A percentile compares a stretch with the other conserved stretches of the same genome.
Conservation (phyloP, 2,113 vertebrate genomes). For the Loxodonta africana region DNA sequence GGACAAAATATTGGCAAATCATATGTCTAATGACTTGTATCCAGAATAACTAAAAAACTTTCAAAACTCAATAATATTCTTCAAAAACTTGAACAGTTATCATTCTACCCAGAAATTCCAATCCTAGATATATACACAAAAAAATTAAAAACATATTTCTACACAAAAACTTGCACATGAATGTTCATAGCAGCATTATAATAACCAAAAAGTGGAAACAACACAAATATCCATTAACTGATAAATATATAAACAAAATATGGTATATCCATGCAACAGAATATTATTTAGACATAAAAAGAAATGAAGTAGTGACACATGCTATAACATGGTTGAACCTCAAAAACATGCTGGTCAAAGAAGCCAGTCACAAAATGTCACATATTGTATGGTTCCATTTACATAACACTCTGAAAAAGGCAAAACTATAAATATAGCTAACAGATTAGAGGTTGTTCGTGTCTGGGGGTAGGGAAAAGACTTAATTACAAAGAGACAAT, state of each 20-base stretch:
- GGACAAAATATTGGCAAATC: not conserved
- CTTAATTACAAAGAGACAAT: not conserved
- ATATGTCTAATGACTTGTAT: not conserved
- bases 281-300: not conserved
- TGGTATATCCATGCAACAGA: not conserved
- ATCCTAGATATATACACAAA: not conserved
- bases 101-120: not conserved
- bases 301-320: not conserved
- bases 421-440: not conserved
- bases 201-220: not conserved
- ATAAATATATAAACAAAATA: not conserved
- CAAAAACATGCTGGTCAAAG: not conserved
- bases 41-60: not conserved
- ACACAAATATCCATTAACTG: not conserved
- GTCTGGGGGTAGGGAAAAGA: not conserved
- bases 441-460: not conserved
- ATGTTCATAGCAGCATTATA: not conserved
- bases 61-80: not conserved
- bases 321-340: not conserved
- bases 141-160: not conserved
- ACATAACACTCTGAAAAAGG: not conserved
- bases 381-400: not conserved
- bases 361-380: not conserved
- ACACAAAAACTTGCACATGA: not conserved
- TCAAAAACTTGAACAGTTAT: not conserved